Base-by-base conservation (phyloP, 2,888 invertebrate species). In the Dione juno region DNA sequence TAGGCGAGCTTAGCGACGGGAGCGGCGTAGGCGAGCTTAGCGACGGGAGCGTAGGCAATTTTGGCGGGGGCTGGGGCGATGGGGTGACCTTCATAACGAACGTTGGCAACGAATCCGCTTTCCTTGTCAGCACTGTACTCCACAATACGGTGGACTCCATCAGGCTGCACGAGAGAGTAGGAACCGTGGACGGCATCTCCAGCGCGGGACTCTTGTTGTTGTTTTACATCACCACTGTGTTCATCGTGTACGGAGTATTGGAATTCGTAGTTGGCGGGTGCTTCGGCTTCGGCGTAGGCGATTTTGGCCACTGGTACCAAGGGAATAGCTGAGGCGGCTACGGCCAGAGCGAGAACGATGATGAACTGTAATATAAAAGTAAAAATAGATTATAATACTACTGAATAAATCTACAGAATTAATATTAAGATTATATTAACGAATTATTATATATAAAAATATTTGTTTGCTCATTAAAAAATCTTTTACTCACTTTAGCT, bases 121-220 rank as follows among this genome's bases (percentile, higher is more conserved):
- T 79, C 85, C 67, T 86, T 84, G 80, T 92, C 91, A 37, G 91
- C 81, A 77, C 89, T 87, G 86, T 93, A 93, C 70, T 93, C 90
- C 7, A 93, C 93, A 72, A 92, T 88, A 74, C 93, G 88, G 77
- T 81, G 85, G 53, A 88, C 85, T 0, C 93, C 93, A 65, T 93
- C 92, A 74, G 92, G 91, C 71, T 93, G 92, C 37, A 93, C 82
- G 10, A 93, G 86, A 9, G 93, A 91, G 85, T 93, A 93, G 37
- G 87, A 90, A 71, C 93, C 92, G 57, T 90, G 90, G 53, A 93
- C 90, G 69, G 79, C 81, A 77, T 93, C 89, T 1, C 92, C 92
- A 74, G 81, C 78, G 75, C 92, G 92, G 64, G 84, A 79, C 75
- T 92, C 93, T 77, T 90, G 86, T 82, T 92, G 92, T 75, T 91